Base-by-base conservation (phyloP, 2,888 invertebrate genomes). In the Amphipyra berbera region DNA sequence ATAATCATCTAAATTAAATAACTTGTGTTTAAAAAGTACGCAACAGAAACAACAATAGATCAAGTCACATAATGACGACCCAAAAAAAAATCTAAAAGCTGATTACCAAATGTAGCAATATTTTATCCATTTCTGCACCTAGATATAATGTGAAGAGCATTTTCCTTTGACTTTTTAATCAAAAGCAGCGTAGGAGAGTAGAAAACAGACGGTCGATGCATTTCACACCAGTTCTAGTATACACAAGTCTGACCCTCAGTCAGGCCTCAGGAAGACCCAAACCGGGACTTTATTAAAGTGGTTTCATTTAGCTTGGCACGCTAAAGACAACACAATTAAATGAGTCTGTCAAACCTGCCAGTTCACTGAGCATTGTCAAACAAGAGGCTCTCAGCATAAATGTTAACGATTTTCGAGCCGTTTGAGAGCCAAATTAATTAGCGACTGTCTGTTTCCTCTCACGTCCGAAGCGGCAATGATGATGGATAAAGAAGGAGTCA, bases 401-500 rank as follows among this genome's bases (percentile, higher is more conserved):
- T n/a, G n/a, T n/a, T n/a, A n/a, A n/a, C n/a, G n/a, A n/a, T n/a
- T n/a, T n/a, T n/a, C n/a, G n/a, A n/a, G n/a, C n/a, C n/a, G n/a
- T n/a, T n/a, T n/a, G 42, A 2, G 14, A 12, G 10, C 8, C 8
- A 12, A 30, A 6, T n/a, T 40, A 35, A 15, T 12, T 27, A 0
- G 8, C 52, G 8, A 40, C 68, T 40, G 53, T 77, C 79, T 52
- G 68, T 61, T 66, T 73, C 49, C 63, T 6, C 46, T 30, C 61
- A 53, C 41, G 58, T 56, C 57, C 42, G 15, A 67, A 73, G 73
- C 66, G 53, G 54, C 59, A 66, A 76, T 80, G 80, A 45, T 49
- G 46, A 50, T 71, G 68, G 68, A 62, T 6, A 58, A 66, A 72
- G 53, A 53, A 73, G 77, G 78, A 78, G 47, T 78, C 61, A 55